phyloP scores from a whole-genome alignment of 2,113 vertebrate species.

The Trinectes maculatus region DNA sequence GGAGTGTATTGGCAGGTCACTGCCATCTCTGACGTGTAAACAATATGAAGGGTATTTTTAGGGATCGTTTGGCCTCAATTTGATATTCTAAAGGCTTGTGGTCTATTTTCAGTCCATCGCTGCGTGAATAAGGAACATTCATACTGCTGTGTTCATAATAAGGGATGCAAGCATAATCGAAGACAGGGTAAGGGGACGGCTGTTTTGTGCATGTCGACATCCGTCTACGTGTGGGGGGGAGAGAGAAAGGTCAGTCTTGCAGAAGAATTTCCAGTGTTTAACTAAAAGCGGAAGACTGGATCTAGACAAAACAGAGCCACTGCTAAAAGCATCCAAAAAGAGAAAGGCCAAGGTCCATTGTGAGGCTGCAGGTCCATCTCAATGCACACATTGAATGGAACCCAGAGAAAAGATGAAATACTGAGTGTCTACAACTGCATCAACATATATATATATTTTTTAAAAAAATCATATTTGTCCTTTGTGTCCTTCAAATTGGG shows the following conservation, averaged over 20 bases:
- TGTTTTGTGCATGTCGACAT: constrained; percentile 17
- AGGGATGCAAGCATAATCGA: constrained; percentile 15
- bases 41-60: constrained; percentile 71
- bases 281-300: constrained; percentile 52
- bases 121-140: constrained; percentile 48
- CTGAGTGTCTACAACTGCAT: background rate
- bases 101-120: constrained; percentile 51
- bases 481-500: constrained; percentile 16
- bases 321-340: constrained; percentile 47
- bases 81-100: constrained; percentile 47
- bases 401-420: constrained; percentile 2
- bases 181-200: constrained; percentile 19
- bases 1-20: constrained; percentile 59
- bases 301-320: constrained; percentile 63
- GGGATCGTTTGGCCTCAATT: constrained; percentile 63
- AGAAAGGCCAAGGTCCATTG: constrained; percentile 14
- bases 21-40: constrained; percentile 62
- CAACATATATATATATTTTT: background rate
- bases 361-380: constrained; percentile 14
- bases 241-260: constrained; percentile 21
- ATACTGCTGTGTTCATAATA: constrained; percentile 32
- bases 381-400: constrained; percentile 45
- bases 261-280: constrained; percentile 50
- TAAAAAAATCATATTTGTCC: constrained; percentile 6
- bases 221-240: background rate